These are phyloP conservation scores for Abrostola triplasia DNA, from an alignment of 2,888 invertebrate species.

Conservation along the genomic window DNA sequence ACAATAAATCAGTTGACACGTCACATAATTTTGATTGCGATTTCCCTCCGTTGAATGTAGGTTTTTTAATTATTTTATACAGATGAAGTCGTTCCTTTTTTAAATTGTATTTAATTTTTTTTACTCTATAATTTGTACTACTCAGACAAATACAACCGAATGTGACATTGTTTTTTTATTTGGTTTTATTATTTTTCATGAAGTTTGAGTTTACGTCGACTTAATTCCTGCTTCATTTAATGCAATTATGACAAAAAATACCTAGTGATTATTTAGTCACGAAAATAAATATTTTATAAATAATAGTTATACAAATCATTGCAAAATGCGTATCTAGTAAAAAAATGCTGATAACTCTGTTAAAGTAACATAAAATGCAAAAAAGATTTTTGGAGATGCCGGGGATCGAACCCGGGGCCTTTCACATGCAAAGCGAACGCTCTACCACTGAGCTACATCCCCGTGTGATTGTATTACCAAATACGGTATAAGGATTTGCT, in stretches of 20 bases:
- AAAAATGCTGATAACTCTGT: no score
- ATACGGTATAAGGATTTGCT: conserved; percentile 15
- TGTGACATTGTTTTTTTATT: conserved; percentile 52
- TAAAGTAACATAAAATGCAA: neutral
- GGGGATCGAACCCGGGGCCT: conserved; percentile 99
- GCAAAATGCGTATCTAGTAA: neutral
- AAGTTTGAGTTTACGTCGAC: no score
- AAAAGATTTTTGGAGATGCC: conserved; percentile 92
- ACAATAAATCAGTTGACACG: conserved; percentile 67
- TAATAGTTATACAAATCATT: neutral
- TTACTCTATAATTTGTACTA: conserved; percentile 55
- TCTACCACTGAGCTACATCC: conserved; percentile 99
- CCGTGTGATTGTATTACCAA: conserved; percentile 59
- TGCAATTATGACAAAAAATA: no score
- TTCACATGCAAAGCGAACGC: conserved; percentile 99
- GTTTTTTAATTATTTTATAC: conserved; percentile 52
- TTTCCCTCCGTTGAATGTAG: conserved; percentile 43
- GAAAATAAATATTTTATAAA: no score
- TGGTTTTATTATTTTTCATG: conserved; percentile 25
- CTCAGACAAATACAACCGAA: conserved; percentile 57
- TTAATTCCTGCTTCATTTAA: no score
- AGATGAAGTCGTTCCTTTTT: conserved; percentile 37
- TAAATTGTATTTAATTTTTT: conserved; percentile 51
- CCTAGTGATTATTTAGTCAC: no score
- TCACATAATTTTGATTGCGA: conserved; percentile 58